Evolutionary conservation across 2,888 invertebrate genomes (phyloP), one percentile per base, ranked within the genome.

Genomic region (Pogonocherus hispidulus): DNA sequence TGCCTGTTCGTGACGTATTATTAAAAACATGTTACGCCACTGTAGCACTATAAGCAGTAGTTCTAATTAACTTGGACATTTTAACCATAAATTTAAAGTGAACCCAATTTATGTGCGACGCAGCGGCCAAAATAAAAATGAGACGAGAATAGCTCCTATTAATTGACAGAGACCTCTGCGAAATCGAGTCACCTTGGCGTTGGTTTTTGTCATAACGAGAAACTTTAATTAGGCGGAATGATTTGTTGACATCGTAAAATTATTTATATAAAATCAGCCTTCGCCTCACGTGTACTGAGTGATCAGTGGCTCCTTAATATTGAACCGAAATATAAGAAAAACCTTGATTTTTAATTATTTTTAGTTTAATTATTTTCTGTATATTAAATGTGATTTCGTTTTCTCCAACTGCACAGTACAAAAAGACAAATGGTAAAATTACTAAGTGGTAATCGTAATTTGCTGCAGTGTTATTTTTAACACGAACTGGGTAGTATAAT

Each of bases 31-130:
- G 66, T 57, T 37, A 56, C 70, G 66, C 66, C 63, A 63, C 67
- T 67, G 78, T 70, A 75, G 74, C 76, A 76, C 74, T 75, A 75
- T 74, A 76, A 77, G 77, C 76, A 75, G 79, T 79, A 76, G 81
- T 78, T 81, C 81, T 82, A 83, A 83, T 83, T 83, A 83, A 81
- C 79, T 79, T 73, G 77, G 80, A 81, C 81, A 78, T 81, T 79
- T 80, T 75, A 75, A 75, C 79, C 79, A 80, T 82, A 83, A 83
- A 82, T 82, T 81, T 77, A 67, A 79, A 75, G 77, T 74, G 76
- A 76, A 66, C 74, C 79, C 80, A 79, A 80, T 82, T 82, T 81
- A 81, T 80, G 79, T 78, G 74, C 78, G 73, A 74, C 76, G 77
- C 73, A 74, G 70, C 69, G 75, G 78, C 76, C 77, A 75, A 79